Conservation (phyloP, 2,888 invertebrate species). For the Drosophila testacea region DNA sequence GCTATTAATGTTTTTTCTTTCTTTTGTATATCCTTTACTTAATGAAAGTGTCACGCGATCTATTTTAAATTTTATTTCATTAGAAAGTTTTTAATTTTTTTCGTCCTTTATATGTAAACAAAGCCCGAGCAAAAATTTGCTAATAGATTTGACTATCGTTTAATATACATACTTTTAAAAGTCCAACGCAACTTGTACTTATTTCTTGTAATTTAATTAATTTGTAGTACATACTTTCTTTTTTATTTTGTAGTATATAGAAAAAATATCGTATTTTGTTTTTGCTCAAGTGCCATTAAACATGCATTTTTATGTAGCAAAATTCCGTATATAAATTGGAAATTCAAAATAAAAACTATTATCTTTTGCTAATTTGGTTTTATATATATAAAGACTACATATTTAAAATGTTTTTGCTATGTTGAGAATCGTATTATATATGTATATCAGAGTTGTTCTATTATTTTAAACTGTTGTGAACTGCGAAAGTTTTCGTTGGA, state of each 20-base stretch:
- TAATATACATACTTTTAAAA: conserved; percentile 56
- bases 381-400: conserved; percentile 37
- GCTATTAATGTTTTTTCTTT: conserved; percentile 65
- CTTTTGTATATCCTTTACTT: conserved; percentile 32
- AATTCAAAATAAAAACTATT: conserved; percentile 48
- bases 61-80: conserved; percentile 42
- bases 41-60: conserved; percentile 59
- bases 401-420: conserved; percentile 40
- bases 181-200: conserved; percentile 67
- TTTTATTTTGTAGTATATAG: conserved; percentile 64
- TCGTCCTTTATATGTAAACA: conserved; percentile 62
- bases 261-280: conserved; percentile 72
- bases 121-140: conserved; percentile 84
- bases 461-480: conserved; percentile 31
- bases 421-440: conserved; percentile 45
- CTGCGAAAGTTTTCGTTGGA: conserved; percentile 18
- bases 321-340: conserved; percentile 64
- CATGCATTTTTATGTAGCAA: conserved; percentile 60
- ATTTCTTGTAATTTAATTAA: conserved; percentile 48
- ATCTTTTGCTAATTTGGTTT: conserved; percentile 22
- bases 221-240: conserved; percentile 47
- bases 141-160: conserved; percentile 81
- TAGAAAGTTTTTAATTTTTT: conserved; percentile 32
- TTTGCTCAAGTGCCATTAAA: conserved; percentile 62
- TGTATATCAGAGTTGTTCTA: conserved; percentile 5